Conservation (phyloP, 1,140 invertebrate species). For the Euborellia annulipes region DNA sequence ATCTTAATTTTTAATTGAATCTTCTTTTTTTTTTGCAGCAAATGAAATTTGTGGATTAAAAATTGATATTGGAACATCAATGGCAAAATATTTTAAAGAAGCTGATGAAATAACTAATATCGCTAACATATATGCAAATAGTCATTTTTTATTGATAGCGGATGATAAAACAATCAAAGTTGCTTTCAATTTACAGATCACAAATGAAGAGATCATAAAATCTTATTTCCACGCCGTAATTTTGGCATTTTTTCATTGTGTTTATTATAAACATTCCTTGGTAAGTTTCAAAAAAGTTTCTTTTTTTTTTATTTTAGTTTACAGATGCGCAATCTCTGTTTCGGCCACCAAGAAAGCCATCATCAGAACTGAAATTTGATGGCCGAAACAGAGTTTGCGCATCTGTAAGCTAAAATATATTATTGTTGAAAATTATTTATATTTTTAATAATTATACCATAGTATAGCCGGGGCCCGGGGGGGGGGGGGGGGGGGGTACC, state of each 20-base stretch:
- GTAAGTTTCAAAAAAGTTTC: slow-evolving; percentile 15
- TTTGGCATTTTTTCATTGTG: slow-evolving; percentile 23
- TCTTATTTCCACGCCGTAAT: slow-evolving; percentile 36
- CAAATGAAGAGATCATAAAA: slow-evolving; percentile 28
- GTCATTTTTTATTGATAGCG: slow-evolving; percentile 32
- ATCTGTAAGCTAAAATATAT: slow-evolving; percentile 20
- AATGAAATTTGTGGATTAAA: slow-evolving; percentile 32
- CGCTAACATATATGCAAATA: slow-evolving; percentile 24
- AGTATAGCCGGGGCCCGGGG: too few species aligned
- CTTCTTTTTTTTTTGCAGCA: slow-evolving; percentile 23
- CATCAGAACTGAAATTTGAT: too few species aligned
- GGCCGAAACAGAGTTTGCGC: slow-evolving; percentile 18
- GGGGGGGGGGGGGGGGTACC: too few species aligned
- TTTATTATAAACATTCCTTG: slow-evolving; percentile 5
- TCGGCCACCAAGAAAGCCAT: too few species aligned
- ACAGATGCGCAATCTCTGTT: too few species aligned
- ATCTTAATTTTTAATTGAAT: too few species aligned
- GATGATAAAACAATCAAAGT: slow-evolving; percentile 30
- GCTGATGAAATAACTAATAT: slow-evolving; percentile 22
- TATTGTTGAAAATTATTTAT: slow-evolving; percentile 13
- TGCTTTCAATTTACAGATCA: slow-evolving; percentile 26
- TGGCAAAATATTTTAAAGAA: slow-evolving; percentile 22
- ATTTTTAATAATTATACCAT: not conserved
- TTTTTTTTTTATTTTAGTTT: too few species aligned
- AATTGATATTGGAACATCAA: slow-evolving; percentile 33